Conservation (phyloP, 37 sponge, comb jelly and placozoan genomes). For the Cliona cf. orientalis region DNA sequence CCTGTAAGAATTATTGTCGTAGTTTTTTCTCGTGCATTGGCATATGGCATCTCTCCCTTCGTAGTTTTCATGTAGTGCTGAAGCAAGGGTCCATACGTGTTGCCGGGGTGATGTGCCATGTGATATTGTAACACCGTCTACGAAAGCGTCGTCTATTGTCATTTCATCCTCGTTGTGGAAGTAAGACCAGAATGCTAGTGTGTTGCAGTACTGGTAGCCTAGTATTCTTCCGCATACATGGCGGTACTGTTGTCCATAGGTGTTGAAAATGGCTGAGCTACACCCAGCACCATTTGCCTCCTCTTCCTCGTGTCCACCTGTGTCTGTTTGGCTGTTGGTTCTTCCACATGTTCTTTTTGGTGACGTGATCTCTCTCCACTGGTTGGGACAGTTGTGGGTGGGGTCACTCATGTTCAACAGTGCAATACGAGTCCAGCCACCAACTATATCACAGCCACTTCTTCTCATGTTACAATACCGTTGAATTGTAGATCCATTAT, state of each 20-base stretch:
- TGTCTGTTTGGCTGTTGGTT: no score
- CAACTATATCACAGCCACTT: not conserved
- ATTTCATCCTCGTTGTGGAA: not conserved
- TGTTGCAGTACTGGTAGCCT: constrained; percentile 13
- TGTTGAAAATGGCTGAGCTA: not conserved
- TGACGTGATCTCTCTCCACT: not conserved
- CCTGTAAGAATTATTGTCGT: not conserved
- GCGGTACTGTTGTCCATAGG: not conserved
- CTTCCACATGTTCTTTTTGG: constrained; percentile 9
- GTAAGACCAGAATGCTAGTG: not conserved
- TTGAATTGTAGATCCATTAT: not conserved
- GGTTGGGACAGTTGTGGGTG: not conserved
- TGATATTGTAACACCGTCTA: constrained; percentile 1
- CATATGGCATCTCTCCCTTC: constrained; percentile 4
- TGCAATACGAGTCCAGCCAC: not conserved
- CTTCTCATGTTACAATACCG: not conserved
- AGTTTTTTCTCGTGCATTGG: not conserved
- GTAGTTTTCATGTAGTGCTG: not conserved
- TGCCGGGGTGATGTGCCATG: not conserved
- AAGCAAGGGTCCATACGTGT: not conserved
- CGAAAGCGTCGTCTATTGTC: constrained; percentile 2
- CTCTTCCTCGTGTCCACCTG: no score
- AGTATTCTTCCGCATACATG: not conserved
- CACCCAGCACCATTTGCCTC: constrained; percentile 9
- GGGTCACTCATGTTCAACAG: not conserved